These are phyloP conservation scores for Oceanodroma leucorhoa DNA, from an alignment of 2,797 vertebrate genomes.

Conservation along the genomic window DNA sequence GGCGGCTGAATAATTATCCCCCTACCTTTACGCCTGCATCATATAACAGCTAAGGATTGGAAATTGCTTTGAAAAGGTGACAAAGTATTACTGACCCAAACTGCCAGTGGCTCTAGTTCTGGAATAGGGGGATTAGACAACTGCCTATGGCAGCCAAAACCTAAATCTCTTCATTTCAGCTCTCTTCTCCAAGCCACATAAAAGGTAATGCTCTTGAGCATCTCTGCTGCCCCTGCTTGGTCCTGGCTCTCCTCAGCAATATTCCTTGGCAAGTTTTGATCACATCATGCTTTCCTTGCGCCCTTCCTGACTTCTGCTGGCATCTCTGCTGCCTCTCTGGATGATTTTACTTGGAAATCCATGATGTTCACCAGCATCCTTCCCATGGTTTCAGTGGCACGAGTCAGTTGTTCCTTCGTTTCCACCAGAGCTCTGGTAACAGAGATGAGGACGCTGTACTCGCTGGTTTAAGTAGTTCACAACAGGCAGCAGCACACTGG, in stretches of 20 bases:
- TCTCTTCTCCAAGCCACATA: background rate
- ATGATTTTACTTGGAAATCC: background rate
- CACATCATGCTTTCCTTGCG: background rate
- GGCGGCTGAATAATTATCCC: background rate
- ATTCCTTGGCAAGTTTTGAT: background rate
- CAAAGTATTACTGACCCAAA: background rate
- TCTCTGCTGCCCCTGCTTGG: background rate
- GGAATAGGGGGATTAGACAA: background rate
- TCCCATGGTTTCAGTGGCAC: accelerated
- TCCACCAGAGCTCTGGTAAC: background rate
- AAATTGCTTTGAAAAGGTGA: background rate
- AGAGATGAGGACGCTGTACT: background rate
- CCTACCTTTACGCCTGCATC: background rate
- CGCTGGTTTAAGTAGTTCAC: background rate
- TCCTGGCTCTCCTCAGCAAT: background rate
- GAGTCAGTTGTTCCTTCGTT: background rate
- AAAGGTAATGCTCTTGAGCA: background rate
- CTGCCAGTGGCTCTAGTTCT: background rate
- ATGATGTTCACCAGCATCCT: background rate
- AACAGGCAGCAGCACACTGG: background rate
- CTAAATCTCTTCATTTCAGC: background rate
- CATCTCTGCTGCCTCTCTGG: background rate
- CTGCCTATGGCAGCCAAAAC: background rate
- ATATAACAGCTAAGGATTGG: background rate
- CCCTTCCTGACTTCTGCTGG: background rate